Evolutionary conservation across 2,888 invertebrate genomes (phyloP).

Genomic region (Ellobium chinense): DNA sequence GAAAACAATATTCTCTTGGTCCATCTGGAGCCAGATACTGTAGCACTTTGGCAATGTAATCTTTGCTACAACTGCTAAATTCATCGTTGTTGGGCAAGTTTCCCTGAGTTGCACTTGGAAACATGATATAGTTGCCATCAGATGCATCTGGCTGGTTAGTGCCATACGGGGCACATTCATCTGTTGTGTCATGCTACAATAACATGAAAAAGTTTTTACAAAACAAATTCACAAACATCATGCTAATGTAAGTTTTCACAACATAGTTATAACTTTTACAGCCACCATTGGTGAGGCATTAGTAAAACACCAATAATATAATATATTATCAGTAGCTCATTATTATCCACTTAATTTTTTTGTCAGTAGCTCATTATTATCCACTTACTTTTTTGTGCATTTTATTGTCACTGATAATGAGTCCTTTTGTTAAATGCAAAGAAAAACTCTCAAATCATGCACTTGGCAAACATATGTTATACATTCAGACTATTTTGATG

Average conservation of each 20-base stretch:
- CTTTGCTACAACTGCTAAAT: slow-evolving; percentile 95
- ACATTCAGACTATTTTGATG: too few species aligned
- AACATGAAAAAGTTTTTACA: background rate
- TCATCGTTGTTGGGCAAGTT: slow-evolving; percentile 98
- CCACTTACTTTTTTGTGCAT: too few species aligned
- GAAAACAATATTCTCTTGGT: slow-evolving; percentile 90
- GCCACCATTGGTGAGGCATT: too few species aligned
- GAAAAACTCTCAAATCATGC: too few species aligned
- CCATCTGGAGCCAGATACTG: slow-evolving; percentile 93
- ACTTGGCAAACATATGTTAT: too few species aligned
- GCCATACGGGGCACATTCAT: slow-evolving; percentile 89
- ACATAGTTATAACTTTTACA: too few species aligned
- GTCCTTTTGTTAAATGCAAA: too few species aligned
- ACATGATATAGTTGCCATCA: slow-evolving; percentile 98
- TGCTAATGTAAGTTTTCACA: background rate
- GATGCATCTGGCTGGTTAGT: slow-evolving; percentile 82
- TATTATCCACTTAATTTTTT: too few species aligned
- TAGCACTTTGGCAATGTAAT: slow-evolving; percentile 90
- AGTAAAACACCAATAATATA: too few species aligned
- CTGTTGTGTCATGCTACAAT: slow-evolving; percentile 92
- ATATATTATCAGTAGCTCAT: too few species aligned
- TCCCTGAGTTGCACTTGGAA: slow-evolving; percentile 98
- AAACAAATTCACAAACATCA: background rate
- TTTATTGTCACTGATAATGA: too few species aligned
- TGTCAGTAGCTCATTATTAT: too few species aligned